A percentile compares a stretch with the other conserved stretches of the same genome.
Conservation (phyloP, 1,140 invertebrate species). For the Melipona quadrifasciata region DNA sequence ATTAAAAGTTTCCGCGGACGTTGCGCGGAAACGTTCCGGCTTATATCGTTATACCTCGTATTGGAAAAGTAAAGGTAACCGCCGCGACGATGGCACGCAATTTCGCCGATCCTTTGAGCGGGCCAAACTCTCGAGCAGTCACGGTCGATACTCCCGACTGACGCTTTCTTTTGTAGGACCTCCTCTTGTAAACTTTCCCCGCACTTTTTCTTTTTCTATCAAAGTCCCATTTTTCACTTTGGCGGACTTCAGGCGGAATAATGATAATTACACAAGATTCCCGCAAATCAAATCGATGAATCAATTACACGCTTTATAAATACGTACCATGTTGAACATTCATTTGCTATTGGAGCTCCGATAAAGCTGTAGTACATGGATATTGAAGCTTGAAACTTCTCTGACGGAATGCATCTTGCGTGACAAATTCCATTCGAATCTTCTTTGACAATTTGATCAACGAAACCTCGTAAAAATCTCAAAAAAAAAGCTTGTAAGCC, state of each 20-base stretch:
- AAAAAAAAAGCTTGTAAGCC: too few species aligned
- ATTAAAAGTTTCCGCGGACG: slow-evolving; percentile 21
- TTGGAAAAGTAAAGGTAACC: slow-evolving; percentile 20
- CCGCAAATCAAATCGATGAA: too few species aligned
- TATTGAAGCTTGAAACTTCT: too few species aligned
- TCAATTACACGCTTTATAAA: not conserved
- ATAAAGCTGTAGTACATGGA: not conserved
- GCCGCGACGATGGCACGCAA: not conserved
- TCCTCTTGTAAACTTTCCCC: not conserved
- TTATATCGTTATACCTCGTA: slow-evolving; percentile 5
- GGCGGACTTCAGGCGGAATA: not conserved
- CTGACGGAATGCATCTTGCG: too few species aligned
- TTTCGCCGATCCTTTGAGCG: not conserved
- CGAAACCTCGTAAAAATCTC: not conserved
- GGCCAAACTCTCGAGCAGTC: not conserved
- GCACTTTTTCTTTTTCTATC: not conserved
- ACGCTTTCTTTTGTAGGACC: not conserved
- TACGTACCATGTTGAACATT: not conserved
- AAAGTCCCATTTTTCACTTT: not conserved
- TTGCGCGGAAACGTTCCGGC: not conserved
- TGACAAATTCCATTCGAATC: too few species aligned
- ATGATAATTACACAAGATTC: not conserved
- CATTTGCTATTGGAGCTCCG: too few species aligned
- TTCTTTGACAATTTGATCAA: not conserved
- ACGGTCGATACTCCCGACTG: not conserved